phyloP scores from a whole-genome alignment of 2,888 invertebrate species.

The Lissonota sp. region DNA sequence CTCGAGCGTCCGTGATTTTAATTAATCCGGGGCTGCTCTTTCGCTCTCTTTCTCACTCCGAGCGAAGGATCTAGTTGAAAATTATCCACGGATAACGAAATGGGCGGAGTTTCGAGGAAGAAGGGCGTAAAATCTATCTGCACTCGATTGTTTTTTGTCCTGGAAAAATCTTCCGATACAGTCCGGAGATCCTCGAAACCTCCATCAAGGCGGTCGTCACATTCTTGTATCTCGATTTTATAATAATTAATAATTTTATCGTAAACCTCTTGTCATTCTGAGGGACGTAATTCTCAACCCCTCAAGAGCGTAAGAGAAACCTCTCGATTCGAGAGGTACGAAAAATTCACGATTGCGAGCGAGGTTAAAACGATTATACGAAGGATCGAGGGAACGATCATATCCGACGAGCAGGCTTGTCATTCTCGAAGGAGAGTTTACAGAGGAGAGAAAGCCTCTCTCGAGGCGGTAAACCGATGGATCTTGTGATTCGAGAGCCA shows the following conservation, averaged over 20 bases:
- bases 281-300: conserved; percentile 26
- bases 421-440: too few species aligned
- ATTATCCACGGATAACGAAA: conserved; percentile 46
- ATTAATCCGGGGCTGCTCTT: conserved; percentile 71
- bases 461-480: conserved; percentile 3
- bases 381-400: conserved; percentile 55
- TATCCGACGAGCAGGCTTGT: background rate
- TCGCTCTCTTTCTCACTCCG: too few species aligned
- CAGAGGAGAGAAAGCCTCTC: conserved; percentile 4
- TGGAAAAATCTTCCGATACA: conserved; percentile 37
- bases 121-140: conserved; percentile 24
- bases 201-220: conserved; percentile 48
- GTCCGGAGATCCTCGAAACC: conserved; percentile 1
- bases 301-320: conserved; percentile 9
- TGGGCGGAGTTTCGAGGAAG: conserved; percentile 46
- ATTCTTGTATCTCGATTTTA: conserved; percentile 41
- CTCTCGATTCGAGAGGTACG: conserved; percentile 37
- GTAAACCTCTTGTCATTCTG: background rate
- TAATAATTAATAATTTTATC: background rate
- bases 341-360: conserved; percentile 22
- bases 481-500: conserved; percentile 52
- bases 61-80: conserved; percentile 45
- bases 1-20: conserved; percentile 75
- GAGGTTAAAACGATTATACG: conserved; percentile 56
- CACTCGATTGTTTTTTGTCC: conserved; percentile 39